phyloP scores from a whole-genome alignment of 2,113 vertebrate genomes.

The Mionectes macconnelli region DNA sequence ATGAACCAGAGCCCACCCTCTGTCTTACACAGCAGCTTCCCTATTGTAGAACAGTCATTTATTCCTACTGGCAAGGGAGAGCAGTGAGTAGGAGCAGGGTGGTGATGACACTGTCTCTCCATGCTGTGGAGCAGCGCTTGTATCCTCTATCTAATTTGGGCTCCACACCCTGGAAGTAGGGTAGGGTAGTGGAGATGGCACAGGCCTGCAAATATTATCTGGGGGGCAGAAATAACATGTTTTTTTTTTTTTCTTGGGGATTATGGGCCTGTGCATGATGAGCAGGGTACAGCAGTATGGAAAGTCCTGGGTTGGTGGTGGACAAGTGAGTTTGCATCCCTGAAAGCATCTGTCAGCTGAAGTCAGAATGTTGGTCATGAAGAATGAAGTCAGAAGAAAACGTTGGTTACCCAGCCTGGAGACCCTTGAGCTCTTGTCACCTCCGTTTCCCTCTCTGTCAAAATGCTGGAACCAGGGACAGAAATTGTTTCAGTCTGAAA shows the following conservation, averaged over 20 bases:
- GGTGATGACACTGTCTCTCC: not conserved
- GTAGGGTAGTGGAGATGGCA: not conserved
- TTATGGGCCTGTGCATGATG: not conserved
- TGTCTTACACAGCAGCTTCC: not conserved
- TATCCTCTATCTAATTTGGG: not conserved
- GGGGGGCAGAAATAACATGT: not conserved
- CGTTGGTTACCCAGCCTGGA: not conserved
- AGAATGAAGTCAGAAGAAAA: no score
- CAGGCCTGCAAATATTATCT: not conserved
- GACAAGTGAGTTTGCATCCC: not conserved
- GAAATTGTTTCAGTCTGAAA: not conserved
- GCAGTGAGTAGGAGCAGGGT: not conserved
- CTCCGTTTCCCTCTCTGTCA: not conserved
- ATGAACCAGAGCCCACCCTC: rapidly evolving
- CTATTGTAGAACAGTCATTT: not conserved
- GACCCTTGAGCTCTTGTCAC: not conserved
- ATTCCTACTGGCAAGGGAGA: not conserved
- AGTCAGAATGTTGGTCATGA: no score
- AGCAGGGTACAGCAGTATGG: not conserved
- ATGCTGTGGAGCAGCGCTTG: not conserved
- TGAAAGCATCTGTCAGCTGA: not conserved
- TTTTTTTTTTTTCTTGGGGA: not conserved
- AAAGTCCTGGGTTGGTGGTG: not conserved
- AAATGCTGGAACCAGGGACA: not conserved
- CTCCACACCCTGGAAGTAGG: not conserved